Conservation (phyloP, 1,140 invertebrate species). For the Sogatella furcifera region DNA sequence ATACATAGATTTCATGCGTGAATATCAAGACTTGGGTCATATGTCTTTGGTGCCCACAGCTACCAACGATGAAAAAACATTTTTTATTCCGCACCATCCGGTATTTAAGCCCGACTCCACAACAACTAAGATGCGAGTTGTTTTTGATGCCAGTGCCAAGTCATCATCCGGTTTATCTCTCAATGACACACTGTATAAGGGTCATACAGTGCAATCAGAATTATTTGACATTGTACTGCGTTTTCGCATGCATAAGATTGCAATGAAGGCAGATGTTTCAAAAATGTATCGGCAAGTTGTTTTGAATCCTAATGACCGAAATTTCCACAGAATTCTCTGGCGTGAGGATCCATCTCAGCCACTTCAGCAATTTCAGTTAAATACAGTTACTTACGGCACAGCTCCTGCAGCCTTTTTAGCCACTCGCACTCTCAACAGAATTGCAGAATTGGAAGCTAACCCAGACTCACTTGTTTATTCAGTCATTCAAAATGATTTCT, state of each 20-base stretch:
- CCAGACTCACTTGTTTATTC: slow-evolving; percentile 14
- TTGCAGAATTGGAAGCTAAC: slow-evolving; percentile 1
- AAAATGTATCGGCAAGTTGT: slow-evolving; percentile 28
- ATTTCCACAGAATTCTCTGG: slow-evolving; percentile 31
- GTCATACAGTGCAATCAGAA: slow-evolving; percentile 29
- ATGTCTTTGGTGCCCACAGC: too few species aligned
- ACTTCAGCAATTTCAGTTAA: slow-evolving; percentile 11
- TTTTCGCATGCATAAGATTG: slow-evolving; percentile 24
- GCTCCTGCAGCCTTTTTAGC: slow-evolving; percentile 7
- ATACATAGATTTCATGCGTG: too few species aligned
- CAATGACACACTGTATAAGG: slow-evolving; percentile 25
- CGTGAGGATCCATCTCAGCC: slow-evolving; percentile 3
- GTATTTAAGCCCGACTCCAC: not conserved
- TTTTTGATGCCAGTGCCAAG: slow-evolving; percentile 30
- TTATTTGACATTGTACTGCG: slow-evolving; percentile 29
- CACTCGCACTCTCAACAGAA: not conserved
- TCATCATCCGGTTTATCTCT: slow-evolving; percentile 21
- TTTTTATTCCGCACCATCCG: too few species aligned
- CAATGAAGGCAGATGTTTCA: slow-evolving; percentile 25
- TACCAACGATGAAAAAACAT: too few species aligned
- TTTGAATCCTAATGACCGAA: slow-evolving; percentile 21
- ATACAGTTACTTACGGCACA: slow-evolving; percentile 15
- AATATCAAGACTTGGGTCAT: too few species aligned
- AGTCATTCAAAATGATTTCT: slow-evolving; percentile 29
- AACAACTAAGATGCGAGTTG: slow-evolving; percentile 27